phyloP scores from a whole-genome alignment of 2,797 vertebrate genomes.

The Urophycis tenuis region DNA sequence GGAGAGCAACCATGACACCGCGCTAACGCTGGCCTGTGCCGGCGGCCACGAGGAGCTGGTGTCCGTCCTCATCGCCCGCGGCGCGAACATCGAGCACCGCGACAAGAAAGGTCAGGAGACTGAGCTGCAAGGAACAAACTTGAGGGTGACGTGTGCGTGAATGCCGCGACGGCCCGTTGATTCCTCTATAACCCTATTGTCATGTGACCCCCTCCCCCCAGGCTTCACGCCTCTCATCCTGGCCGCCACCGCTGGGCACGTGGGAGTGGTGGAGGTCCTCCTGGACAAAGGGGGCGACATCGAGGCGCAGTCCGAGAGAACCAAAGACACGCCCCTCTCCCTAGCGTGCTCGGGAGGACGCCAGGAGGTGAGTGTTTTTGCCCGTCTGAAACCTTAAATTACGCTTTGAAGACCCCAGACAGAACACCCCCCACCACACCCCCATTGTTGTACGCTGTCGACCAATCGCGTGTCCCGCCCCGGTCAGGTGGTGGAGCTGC shows the following conservation, averaged over 20 bases:
- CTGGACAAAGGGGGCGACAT: slow-evolving; percentile 98
- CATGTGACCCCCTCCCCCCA: slow-evolving; percentile 42
- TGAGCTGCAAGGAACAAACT: not conserved
- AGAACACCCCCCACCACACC: not conserved
- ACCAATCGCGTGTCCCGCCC: slow-evolving; percentile 1
- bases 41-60: slow-evolving; percentile 98
- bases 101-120: slow-evolving; percentile 88
- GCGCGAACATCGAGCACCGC: slow-evolving; percentile 96
- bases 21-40: slow-evolving; percentile 94
- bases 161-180: not conserved
- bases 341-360: slow-evolving; percentile 95
- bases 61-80: slow-evolving; percentile 91
- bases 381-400: not conserved
- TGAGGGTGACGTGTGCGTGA: not conserved
- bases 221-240: slow-evolving; percentile 97
- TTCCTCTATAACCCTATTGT: not conserved
- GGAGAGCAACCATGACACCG: slow-evolving; percentile 98
- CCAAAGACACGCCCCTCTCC: slow-evolving; percentile 98
- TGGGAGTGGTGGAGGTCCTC: slow-evolving; percentile 97
- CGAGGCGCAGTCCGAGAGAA: slow-evolving; percentile 98
- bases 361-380: slow-evolving; percentile 79
- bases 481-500: slow-evolving; percentile 89
- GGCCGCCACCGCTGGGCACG: slow-evolving; percentile 96
- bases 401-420: not conserved
- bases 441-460: not conserved